phyloP scores from a whole-genome alignment of 2,797 vertebrate genomes.

The Dendrocincla fuliginosa region DNA sequence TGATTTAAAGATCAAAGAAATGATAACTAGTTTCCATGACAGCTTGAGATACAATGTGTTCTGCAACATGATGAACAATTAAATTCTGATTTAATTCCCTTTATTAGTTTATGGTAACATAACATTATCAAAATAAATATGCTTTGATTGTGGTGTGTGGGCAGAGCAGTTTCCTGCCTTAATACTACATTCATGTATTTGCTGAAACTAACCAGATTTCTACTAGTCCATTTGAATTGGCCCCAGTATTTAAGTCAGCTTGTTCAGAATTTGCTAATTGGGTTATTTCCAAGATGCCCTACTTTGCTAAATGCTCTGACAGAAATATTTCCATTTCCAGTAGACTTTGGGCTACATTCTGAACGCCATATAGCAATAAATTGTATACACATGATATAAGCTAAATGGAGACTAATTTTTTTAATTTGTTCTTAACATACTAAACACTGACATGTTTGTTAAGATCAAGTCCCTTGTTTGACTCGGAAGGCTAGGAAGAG shows the following conservation, averaged over 20 bases:
- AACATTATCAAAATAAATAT: slow-evolving; percentile 46
- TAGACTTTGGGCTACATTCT: neutral
- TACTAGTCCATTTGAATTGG: neutral
- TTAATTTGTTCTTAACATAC: neutral
- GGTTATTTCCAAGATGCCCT: neutral
- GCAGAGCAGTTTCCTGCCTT: neutral
- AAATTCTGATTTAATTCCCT: slow-evolving; percentile 39
- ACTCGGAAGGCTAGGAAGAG: rapidly evolving
- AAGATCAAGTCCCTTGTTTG: neutral
- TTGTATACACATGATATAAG: neutral
- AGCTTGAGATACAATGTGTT: slow-evolving; percentile 13
- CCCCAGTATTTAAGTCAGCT: neutral
- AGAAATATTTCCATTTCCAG: neutral
- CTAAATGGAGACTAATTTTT: neutral
- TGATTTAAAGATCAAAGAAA: slow-evolving; percentile 40
- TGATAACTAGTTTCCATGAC: slow-evolving; percentile 21
- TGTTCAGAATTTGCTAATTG: neutral
- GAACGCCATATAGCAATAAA: neutral
- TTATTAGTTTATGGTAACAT: slow-evolving; percentile 27
- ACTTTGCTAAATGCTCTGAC: neutral
- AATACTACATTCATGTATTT: neutral
- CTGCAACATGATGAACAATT: slow-evolving; percentile 12
- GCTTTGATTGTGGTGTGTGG: neutral
- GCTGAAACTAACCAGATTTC: slow-evolving; percentile 22
- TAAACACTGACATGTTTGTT: neutral